These are phyloP conservation scores for Corella eumyota DNA, from an alignment of 23 tunicate genomes.

Conservation along the genomic window DNA sequence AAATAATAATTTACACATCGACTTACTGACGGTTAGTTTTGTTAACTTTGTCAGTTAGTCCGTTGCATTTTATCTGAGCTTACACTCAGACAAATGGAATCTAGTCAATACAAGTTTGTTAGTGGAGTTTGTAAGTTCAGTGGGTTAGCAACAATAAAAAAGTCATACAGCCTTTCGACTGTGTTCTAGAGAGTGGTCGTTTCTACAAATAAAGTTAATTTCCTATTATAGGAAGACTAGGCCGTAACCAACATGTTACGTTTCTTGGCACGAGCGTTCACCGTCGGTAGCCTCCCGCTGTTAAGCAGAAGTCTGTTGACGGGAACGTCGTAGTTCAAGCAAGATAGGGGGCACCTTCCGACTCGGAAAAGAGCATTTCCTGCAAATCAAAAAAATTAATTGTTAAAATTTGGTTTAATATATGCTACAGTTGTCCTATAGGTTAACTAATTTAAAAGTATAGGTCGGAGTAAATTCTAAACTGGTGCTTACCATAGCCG, in stretches of 20 bases:
- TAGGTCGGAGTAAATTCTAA: too few species aligned
- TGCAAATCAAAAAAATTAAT: slow-evolving; percentile 25
- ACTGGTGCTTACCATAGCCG: slow-evolving; percentile 88
- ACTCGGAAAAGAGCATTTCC: slow-evolving; percentile 92
- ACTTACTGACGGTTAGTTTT: too few species aligned
- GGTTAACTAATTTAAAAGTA: neutral
- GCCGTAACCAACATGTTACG: slow-evolving; percentile 91
- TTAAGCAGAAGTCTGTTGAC: slow-evolving; percentile 23
- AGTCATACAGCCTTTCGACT: too few species aligned
- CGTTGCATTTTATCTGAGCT: too few species aligned
- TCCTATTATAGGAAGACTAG: slow-evolving; percentile 91
- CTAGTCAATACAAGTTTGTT: too few species aligned
- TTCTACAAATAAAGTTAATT: slow-evolving; percentile 1
- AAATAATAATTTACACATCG: too few species aligned
- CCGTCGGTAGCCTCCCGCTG: slow-evolving; percentile 33
- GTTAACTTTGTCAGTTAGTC: too few species aligned
- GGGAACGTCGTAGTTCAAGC: slow-evolving; percentile 67
- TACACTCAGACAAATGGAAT: too few species aligned
- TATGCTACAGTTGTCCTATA: neutral
- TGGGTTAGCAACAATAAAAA: too few species aligned
- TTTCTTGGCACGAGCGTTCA: slow-evolving; percentile 88
- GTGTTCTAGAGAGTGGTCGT: too few species aligned
- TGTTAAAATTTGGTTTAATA: slow-evolving; percentile 1
- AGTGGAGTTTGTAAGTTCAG: too few species aligned
- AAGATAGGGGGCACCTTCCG: slow-evolving; percentile 58